phyloP scores from a whole-genome alignment of 2,797 vertebrate genomes.

The Pseudomugil tenellus region DNA sequence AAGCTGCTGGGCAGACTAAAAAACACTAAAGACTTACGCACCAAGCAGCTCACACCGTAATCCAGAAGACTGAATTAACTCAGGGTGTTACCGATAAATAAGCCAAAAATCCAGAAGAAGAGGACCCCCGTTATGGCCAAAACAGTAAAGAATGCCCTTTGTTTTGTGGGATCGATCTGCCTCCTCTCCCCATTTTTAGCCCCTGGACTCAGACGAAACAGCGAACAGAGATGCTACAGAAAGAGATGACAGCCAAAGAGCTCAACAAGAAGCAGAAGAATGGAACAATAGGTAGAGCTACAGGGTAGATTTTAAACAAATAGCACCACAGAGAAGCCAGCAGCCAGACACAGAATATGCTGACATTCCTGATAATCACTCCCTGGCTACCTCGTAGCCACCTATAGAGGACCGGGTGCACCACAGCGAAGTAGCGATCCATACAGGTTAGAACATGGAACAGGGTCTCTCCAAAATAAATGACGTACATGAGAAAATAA shows the following conservation, averaged over 20 bases:
- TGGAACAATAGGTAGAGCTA: no score
- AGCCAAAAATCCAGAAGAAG: neutral
- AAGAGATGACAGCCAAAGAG: neutral
- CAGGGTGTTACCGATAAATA: neutral
- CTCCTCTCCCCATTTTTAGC: neutral
- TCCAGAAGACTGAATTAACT: neutral
- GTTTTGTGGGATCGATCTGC: neutral
- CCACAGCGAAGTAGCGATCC: no score
- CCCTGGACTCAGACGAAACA: neutral
- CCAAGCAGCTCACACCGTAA: neutral
- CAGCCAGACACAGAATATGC: no score
- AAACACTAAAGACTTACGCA: neutral
- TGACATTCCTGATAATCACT: no score
- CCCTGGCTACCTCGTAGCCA: no score
- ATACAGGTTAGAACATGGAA: no score
- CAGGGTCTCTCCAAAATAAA: no score
- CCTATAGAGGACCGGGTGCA: no score
- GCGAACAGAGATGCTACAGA: neutral
- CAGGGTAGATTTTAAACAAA: no score
- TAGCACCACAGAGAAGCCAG: no score
- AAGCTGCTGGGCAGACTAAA: neutral
- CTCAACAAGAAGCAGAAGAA: no score
- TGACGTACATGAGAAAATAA: no score
- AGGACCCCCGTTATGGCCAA: neutral
- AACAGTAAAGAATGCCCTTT: neutral